Evolutionary conservation across 2,888 invertebrate species (phyloP).

Genomic region (Beris chalybata): DNA sequence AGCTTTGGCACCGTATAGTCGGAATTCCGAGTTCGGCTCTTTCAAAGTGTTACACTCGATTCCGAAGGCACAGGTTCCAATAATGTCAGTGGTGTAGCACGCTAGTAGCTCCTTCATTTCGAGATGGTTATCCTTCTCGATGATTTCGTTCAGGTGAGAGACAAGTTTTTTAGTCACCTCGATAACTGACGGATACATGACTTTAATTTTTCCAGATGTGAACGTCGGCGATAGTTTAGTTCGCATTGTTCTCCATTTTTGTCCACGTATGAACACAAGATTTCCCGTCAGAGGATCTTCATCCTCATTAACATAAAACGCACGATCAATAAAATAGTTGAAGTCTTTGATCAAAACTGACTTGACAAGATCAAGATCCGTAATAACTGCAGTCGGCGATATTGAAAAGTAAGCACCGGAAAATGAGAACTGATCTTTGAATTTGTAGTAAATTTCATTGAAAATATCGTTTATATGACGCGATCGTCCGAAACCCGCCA

Average conservation of each 20-base stretch:
- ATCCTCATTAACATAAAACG: slow-evolving; percentile 49
- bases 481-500: slow-evolving; percentile 31
- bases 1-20: slow-evolving; percentile 43
- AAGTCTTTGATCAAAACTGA: slow-evolving; percentile 54
- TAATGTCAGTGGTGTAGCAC: slow-evolving; percentile 59
- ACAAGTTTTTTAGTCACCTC: slow-evolving; percentile 38
- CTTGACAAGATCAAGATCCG: slow-evolving; percentile 44
- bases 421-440: slow-evolving; percentile 35
- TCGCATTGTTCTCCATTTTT: slow-evolving; percentile 57
- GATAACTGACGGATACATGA: slow-evolving; percentile 48
- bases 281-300: slow-evolving; percentile 53
- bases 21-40: slow-evolving; percentile 54
- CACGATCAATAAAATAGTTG: slow-evolving; percentile 50
- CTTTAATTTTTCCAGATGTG: slow-evolving; percentile 56
- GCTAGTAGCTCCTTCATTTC: slow-evolving; percentile 56
- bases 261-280: slow-evolving; percentile 52
- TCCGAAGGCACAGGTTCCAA: slow-evolving; percentile 58
- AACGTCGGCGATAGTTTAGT: slow-evolving; percentile 58
- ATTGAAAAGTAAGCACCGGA: slow-evolving; percentile 38
- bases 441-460: slow-evolving; percentile 22
- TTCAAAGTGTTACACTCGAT: slow-evolving; percentile 56
- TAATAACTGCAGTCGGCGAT: slow-evolving; percentile 36
- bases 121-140: slow-evolving; percentile 43
- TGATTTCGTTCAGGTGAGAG: slow-evolving; percentile 38
- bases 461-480: slow-evolving; percentile 28